Base-by-base conservation (phyloP, 2,113 vertebrate species). In the Perognathus longimembris region DNA sequence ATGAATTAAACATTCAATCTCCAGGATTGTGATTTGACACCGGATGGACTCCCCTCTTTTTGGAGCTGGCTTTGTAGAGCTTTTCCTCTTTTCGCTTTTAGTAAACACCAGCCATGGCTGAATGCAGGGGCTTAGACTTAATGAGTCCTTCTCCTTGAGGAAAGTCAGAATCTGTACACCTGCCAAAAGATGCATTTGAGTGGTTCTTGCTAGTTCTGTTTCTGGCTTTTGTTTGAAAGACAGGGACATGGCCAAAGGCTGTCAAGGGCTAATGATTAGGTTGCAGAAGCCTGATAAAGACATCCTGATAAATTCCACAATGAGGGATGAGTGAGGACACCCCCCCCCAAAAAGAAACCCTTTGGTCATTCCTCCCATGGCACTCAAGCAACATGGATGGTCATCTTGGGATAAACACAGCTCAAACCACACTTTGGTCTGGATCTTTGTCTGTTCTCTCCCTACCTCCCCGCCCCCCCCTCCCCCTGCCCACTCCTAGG, bases 1-100 rank as follows among this genome's bases (percentile, higher is more conserved):
- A 96, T 98, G 97, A 98, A 98, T 98, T 97, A 98, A 97, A 98
- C 94, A 97, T 97, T 92, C 88, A 91, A 93, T 97, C 97, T 95
- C 82, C 59, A 95, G 89, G 96, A 96, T 93, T 96, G 96, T 96
- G 96, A 90, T 95, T 96, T 96, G 89, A 90, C 89, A 40, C 24
- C 20, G 74, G 92, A 85, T 61, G 88, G 88, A 85, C 85, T 96
- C 93, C 70, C 79, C 17, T 94, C 90, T 91, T 93, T 32, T 93
- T 36, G 10, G 77, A 78, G 77, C 61, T 50, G 45, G 82, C 77
- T 97, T 97, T 95, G 90, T 88, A 77, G 92, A 92, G 78, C 42
- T 89, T 74, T 73, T 74, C 82, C 70, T 75, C 38, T 81, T 64
- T 32, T 20, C 26, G 59, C 80, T 90, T 95, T 95, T 57, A 40